These are phyloP conservation scores for Triplophysa dalaica DNA, from an alignment of 2,113 vertebrate species.

Conservation along the genomic window DNA sequence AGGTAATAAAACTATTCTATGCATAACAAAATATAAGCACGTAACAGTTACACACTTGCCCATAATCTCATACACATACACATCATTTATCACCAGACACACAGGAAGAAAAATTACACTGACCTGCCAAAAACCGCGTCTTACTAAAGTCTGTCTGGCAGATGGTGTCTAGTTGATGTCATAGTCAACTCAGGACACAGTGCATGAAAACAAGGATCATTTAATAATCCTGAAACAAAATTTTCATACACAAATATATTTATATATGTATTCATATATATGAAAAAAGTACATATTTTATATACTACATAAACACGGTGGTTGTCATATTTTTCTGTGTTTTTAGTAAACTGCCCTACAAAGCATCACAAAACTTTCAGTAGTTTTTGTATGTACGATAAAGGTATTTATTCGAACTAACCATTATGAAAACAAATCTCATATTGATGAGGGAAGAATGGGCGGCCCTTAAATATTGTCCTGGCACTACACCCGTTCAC, in stretches of 20 bases:
- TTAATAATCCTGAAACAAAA: conserved; percentile 69
- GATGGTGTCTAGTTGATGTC: conserved; percentile 34
- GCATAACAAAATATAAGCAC: too few relatives aligned
- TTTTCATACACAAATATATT: conserved; percentile 57
- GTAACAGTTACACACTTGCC: too few relatives aligned
- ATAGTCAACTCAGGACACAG: conserved; percentile 54
- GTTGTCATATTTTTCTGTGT: conserved; percentile 23
- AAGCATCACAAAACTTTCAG: conserved; percentile 44
- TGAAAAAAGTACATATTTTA: conserved; percentile 56
- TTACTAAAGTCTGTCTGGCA: conserved; percentile 48
- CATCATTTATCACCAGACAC: neutral
- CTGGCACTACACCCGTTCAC: conserved; percentile 4
- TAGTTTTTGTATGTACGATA: conserved; percentile 59
- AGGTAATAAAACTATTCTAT: too few relatives aligned
- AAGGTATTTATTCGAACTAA: conserved; percentile 55
- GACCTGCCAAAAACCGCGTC: conserved; percentile 14
- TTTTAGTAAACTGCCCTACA: conserved; percentile 13
- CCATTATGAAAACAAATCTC: conserved; percentile 54
- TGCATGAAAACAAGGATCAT: conserved; percentile 64
- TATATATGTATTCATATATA: conserved; percentile 1
- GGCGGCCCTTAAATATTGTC: neutral
- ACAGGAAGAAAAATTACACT: neutral
- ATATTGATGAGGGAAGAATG: conserved; percentile 14
- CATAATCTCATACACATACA: too few relatives aligned
- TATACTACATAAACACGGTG: conserved; percentile 56